These are phyloP conservation scores for Burhinus oedicnemus DNA, from an alignment of 2,113 vertebrate genomes.

Conservation along the genomic window DNA sequence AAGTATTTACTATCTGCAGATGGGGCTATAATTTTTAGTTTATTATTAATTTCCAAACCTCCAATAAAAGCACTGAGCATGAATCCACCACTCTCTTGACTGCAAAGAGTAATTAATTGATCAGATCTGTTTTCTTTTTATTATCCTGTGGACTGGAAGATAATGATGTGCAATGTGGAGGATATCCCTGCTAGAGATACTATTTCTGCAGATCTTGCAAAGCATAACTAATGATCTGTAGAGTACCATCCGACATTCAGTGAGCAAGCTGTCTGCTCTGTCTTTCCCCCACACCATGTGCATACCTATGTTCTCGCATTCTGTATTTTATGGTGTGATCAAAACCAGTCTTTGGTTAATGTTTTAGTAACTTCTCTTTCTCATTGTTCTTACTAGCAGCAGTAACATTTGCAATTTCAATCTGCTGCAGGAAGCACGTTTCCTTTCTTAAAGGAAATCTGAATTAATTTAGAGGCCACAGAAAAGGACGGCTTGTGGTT, in stretches of 20 bases:
- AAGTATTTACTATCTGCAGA: neutral
- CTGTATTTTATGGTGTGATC: neutral
- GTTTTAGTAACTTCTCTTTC: neutral
- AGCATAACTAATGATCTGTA: neutral
- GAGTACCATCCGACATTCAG: neutral
- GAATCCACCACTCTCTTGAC: neutral
- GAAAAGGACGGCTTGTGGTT: neutral
- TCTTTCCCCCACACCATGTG: neutral
- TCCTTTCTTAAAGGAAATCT: neutral
- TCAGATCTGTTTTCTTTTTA: neutral
- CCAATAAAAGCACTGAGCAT: neutral
- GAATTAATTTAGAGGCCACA: neutral
- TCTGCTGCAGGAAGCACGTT: neutral
- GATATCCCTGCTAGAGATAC: neutral
- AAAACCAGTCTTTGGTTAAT: neutral
- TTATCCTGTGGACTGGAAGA: neutral
- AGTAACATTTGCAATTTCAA: neutral
- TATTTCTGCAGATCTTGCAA: constrained; percentile 15
- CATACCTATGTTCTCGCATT: neutral
- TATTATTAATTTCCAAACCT: neutral
- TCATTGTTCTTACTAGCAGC: neutral
- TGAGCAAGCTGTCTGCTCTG: neutral
- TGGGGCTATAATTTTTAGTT: neutral
- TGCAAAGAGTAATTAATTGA: neutral
- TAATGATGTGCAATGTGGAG: neutral